Conservation (phyloP, 2,113 vertebrate genomes). For the Hyperopisus bebe region DNA sequence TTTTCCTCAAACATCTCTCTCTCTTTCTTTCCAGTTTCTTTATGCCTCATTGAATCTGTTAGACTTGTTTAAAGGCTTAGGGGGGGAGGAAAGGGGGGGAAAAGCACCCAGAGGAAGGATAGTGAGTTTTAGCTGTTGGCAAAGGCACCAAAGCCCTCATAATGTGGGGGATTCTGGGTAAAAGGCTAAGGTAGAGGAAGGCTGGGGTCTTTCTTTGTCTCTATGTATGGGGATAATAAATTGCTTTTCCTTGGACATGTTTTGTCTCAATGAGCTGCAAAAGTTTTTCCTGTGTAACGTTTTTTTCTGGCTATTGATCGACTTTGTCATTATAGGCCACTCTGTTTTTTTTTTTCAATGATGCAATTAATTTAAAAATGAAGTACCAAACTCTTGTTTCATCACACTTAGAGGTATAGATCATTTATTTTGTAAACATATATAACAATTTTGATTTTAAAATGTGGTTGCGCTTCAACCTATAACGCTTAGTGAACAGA, state of each 20-base stretch:
- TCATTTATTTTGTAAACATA: neutral
- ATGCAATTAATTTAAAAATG: neutral
- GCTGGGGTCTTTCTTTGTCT: slow-evolving; percentile 22
- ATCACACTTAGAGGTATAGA: neutral
- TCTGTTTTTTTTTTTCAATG: slow-evolving; percentile 4
- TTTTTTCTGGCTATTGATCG: slow-evolving; percentile 19
- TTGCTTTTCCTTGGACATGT: slow-evolving; percentile 11
- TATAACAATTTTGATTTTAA: neutral
- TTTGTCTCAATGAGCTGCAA: slow-evolving; percentile 18
- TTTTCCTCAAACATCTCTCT: slow-evolving; percentile 67
- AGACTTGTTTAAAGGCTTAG: slow-evolving; percentile 55
- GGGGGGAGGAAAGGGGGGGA: slow-evolving; percentile 38
- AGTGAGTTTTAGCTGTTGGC: slow-evolving; percentile 48
- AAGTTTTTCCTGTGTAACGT: slow-evolving; percentile 15
- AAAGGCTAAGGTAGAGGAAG: slow-evolving; percentile 34
- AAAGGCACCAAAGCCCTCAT: slow-evolving; percentile 44
- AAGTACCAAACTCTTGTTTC: neutral
- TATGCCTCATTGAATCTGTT: slow-evolving; percentile 77
- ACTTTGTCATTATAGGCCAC: slow-evolving; percentile 21
- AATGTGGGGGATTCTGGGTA: slow-evolving; percentile 39
- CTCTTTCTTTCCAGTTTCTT: slow-evolving; percentile 60
- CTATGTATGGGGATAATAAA: slow-evolving; percentile 23
- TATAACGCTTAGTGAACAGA: neutral
- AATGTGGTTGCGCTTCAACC: neutral
- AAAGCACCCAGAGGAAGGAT: slow-evolving; percentile 57